phyloP scores from a whole-genome alignment of 2,113 vertebrate species.

The Terrapene triunguis region DNA sequence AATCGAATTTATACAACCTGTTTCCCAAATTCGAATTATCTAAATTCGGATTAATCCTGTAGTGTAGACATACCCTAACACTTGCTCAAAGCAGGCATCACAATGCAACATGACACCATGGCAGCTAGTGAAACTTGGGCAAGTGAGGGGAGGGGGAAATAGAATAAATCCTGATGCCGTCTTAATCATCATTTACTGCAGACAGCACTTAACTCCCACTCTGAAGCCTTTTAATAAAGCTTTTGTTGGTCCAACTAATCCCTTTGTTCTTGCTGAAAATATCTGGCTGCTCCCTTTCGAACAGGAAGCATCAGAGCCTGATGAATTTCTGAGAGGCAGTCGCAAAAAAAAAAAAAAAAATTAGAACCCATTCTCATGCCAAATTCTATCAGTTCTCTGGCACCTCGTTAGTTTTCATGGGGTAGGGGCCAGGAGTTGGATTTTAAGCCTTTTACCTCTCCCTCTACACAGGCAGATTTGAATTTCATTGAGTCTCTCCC shows the following conservation, averaged over 20 bases:
- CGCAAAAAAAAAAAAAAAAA: neutral
- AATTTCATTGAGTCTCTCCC: slow-evolving; percentile 58
- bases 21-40: too few species aligned
- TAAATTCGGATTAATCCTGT: too few species aligned
- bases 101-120: rapidly evolving
- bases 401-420: slow-evolving; percentile 46
- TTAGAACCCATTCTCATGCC: slow-evolving; percentile 13
- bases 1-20: too few species aligned
- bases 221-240: neutral
- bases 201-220: rapidly evolving
- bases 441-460: slow-evolving; percentile 51
- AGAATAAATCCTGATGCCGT: neutral
- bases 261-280: slow-evolving; percentile 7
- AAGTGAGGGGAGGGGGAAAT: neutral
- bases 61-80: too few species aligned
- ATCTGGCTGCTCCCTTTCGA: neutral
- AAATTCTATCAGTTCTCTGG: slow-evolving; percentile 8
- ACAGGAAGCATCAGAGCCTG: neutral
- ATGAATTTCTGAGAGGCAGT: neutral
- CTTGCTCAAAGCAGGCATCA: rapidly evolving
- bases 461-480: slow-evolving; percentile 27
- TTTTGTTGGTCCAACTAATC: slow-evolving; percentile 24
- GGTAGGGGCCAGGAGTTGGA: slow-evolving; percentile 27
- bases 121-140: rapidly evolving
- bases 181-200: neutral